Conservation (phyloP, 2,888 invertebrate species). For the Sarcophaga subvicina region DNA sequence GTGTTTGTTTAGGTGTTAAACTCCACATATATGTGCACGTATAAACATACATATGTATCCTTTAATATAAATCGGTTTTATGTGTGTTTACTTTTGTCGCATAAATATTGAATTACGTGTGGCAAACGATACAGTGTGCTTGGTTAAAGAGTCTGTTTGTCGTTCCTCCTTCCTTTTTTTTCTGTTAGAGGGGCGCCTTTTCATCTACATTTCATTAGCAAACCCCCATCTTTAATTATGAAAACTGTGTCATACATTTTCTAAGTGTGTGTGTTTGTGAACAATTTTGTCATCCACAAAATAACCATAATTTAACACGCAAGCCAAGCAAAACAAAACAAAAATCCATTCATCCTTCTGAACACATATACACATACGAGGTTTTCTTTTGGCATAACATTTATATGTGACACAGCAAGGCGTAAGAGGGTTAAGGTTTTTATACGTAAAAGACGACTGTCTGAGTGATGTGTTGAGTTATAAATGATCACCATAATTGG, state of each 20-base stretch:
- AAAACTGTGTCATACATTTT: not conserved
- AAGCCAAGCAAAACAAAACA: not conserved
- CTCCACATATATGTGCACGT: not conserved
- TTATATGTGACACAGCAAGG: not conserved
- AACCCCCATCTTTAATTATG: not conserved
- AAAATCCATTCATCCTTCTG: not conserved
- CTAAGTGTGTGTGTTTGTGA: too few species aligned
- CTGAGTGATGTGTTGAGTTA: conserved; percentile 29
- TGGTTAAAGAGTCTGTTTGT: not conserved
- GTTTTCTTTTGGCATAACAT: conserved; percentile 14
- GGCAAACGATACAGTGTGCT: not conserved
- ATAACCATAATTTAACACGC: conserved; percentile 18
- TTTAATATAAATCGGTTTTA: not conserved
- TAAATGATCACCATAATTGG: conserved; percentile 61
- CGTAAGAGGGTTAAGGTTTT: not conserved
- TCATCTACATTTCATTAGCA: not conserved
- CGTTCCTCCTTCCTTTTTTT: not conserved
- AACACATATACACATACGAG: not conserved
- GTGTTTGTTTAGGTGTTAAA: not conserved
- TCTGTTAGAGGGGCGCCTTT: not conserved
- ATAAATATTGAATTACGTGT: not conserved
- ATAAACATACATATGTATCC: not conserved
- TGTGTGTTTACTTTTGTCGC: not conserved
- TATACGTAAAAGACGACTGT: not conserved
- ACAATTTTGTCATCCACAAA: conserved; percentile 28